Base-by-base conservation (phyloP, 2,113 vertebrate genomes). In the Etia nguti region DNA sequence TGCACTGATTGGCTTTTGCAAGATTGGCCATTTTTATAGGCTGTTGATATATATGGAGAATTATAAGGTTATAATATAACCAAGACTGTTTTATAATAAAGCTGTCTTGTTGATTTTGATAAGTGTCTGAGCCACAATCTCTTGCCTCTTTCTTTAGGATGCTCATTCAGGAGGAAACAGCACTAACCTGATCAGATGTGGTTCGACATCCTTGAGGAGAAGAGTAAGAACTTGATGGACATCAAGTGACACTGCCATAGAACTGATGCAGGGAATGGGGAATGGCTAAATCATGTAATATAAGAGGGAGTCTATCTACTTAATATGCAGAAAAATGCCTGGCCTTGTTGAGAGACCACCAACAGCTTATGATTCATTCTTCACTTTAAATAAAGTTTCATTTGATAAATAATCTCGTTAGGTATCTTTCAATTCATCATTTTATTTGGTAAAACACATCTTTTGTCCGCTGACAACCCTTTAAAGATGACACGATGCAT, bases 141-240 rank as follows among this genome's bases (percentile, higher is more conserved):
- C 16, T 85, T 18, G 83, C 6, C 24, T 81, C 52, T 86, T 36
- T 80, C 26, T 10, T 7, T 86, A 97, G 96, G 96, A 85, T 97
- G 96, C 84, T 97, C 96, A 3, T 97, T 97, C 95, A 95, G 96
- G 90, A 96, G 95, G 88, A 97, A 97, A 95, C 96, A 96, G 90
- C 96, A 97, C 92, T 97, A 96, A 88, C 52, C 79, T 81, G 80
- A 83, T 29, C 84, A 56, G 20, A 43, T 2, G 59, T 16, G 83
- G 43, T 41, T 54, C 22, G 83, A 90, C 22, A 34, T 50, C 48
- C 84, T 88, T 36, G 62, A 57, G 43, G 46, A 62, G 55, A 79
- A 86, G 79, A 70, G 65, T 34, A 92, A 90, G n/a, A 80, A 80
- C 88, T 93, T 92, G 89, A 87, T 86, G 83, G 86, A 87, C 79